phyloP scores from a whole-genome alignment of 2,113 vertebrate genomes.

The Brachionichthys hirsutus region DNA sequence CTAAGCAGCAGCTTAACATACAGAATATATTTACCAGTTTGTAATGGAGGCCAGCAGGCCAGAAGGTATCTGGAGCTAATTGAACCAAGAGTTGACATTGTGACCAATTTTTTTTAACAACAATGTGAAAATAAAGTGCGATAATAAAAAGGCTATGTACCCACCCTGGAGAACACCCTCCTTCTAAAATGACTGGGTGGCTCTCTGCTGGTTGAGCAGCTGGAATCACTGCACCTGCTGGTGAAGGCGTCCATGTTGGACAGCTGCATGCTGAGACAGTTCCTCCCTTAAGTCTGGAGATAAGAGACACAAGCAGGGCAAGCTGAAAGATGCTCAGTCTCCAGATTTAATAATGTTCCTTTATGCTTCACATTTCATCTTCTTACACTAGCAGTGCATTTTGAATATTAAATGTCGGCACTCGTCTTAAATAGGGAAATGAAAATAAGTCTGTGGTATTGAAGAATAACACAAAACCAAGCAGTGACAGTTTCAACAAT shows the following conservation, averaged over 20 bases:
- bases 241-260: conserved; percentile 39
- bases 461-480: conserved; percentile 1
- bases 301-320: conserved; percentile 29
- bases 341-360: not conserved
- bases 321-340: conserved; percentile 1
- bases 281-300: conserved; percentile 32
- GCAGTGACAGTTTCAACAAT: conserved; percentile 1
- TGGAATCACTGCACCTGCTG: conserved; percentile 60
- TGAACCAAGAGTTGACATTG: not conserved
- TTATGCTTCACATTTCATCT: conserved; percentile 7
- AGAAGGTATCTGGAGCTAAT: conserved; percentile 1
- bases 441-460: not conserved
- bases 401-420: not conserved
- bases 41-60: conserved; percentile 6
- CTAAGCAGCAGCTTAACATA: conserved; percentile 21
- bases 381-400: not conserved
- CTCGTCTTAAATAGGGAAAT: not conserved
- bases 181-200: conserved; percentile 9
- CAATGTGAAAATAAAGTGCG: conserved; percentile 35
- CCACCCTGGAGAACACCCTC: not conserved
- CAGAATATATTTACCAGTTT: conserved; percentile 11
- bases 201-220: conserved; percentile 17
- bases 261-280: conserved; percentile 25
- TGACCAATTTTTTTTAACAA: conserved; percentile 20
- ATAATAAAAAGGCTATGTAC: conserved; percentile 25